Conservation (phyloP, 2,797 vertebrate genomes). For the Rhinella marina region DNA sequence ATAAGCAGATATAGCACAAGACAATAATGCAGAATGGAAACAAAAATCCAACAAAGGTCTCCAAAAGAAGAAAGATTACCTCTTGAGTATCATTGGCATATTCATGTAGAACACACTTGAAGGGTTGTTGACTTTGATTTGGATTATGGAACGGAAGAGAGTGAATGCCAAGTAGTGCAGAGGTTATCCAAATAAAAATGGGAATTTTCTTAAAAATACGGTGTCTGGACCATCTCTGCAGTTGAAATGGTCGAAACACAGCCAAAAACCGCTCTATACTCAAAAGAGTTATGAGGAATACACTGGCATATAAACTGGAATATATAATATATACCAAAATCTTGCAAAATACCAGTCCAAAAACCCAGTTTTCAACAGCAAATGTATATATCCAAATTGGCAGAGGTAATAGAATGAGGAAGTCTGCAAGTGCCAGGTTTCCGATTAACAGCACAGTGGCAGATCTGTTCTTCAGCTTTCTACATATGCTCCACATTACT, state of each 20-base stretch:
- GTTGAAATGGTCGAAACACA: slow-evolving; percentile 2
- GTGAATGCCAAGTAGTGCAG: not conserved
- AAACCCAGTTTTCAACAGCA: not conserved
- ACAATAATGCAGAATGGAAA: not conserved
- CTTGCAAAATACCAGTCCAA: not conserved
- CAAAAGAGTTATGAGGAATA: slow-evolving; percentile 8
- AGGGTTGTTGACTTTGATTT: not conserved
- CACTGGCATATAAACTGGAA: slow-evolving; percentile 1
- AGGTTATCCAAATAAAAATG: not conserved
- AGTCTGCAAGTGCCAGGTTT: not conserved
- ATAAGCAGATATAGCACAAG: not conserved
- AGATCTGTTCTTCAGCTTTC: not conserved
- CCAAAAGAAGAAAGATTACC: not conserved
- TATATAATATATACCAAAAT: not conserved
- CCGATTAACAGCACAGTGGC: not conserved
- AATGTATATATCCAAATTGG: not conserved
- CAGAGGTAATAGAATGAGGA: not conserved
- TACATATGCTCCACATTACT: slow-evolving; percentile 8
- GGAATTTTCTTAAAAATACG: not conserved
- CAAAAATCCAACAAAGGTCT: not conserved
- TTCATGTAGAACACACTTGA: not conserved
- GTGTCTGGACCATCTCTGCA: not conserved
- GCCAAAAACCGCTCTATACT: not conserved
- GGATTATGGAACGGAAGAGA: not conserved
- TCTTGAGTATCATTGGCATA: not conserved